phyloP scores from a whole-genome alignment of 1,140 invertebrate genomes.

The Pararge aegeria region DNA sequence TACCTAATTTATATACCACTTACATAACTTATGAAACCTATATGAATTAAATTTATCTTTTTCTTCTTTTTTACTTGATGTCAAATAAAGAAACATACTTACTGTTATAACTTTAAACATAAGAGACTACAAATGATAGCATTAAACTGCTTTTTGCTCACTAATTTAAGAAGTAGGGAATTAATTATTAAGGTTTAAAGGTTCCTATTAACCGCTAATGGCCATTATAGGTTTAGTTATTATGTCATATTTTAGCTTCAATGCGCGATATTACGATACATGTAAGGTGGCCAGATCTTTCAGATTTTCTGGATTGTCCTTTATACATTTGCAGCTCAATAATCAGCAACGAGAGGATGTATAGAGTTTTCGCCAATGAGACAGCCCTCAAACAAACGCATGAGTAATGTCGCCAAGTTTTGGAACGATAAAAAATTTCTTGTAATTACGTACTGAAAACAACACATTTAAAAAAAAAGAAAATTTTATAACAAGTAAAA shows the following conservation, averaged over 20 bases:
- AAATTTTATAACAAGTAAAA: too few species aligned
- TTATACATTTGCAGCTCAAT: neutral
- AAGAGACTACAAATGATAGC: neutral
- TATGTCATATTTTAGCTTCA: conserved; percentile 19
- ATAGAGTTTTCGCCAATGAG: too few species aligned
- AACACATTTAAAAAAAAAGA: too few species aligned
- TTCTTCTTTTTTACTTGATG: neutral
- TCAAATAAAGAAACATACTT: neutral
- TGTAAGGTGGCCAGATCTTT: neutral
- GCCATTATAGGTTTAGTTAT: conserved; percentile 24
- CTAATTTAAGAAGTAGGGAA: conserved; percentile 10
- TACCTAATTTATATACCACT: too few species aligned
- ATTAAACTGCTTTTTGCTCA: conserved; percentile 4
- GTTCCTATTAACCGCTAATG: conserved; percentile 20
- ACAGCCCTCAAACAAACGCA: too few species aligned
- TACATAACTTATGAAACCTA: neutral
- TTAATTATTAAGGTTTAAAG: conserved; percentile 18
- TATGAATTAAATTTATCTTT: neutral
- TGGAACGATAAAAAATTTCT: too few species aligned
- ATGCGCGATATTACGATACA: conserved; percentile 8
- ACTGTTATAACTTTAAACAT: neutral
- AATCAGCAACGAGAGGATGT: too few species aligned
- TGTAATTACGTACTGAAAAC: too few species aligned
- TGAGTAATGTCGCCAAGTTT: too few species aligned
- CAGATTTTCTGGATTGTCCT: neutral